These are phyloP conservation scores for Pogonocherus hispidulus DNA, from an alignment of 2,888 invertebrate species.

Conservation along the genomic window DNA sequence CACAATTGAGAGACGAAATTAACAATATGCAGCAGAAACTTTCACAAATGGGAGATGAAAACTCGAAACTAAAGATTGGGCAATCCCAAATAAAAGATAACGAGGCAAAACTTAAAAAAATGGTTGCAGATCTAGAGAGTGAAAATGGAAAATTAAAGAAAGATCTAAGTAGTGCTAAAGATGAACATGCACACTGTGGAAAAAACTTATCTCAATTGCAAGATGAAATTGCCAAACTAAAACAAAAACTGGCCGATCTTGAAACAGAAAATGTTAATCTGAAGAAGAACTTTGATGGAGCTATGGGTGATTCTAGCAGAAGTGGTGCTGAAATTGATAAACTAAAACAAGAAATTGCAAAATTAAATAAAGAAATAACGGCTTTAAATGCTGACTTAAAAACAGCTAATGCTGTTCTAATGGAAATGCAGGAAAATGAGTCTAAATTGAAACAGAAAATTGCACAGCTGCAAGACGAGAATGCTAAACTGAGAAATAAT, in stretches of 20 bases:
- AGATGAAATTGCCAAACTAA: conserved; percentile 49
- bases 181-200: conserved; percentile 3
- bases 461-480: conserved; percentile 51
- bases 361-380: conserved; percentile 51
- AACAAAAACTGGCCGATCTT: conserved; percentile 34
- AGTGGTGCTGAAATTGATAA: conserved; percentile 43
- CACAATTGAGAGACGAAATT: background rate
- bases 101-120: conserved; percentile 39
- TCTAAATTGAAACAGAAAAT: conserved; percentile 52
- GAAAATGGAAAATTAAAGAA: conserved; percentile 52
- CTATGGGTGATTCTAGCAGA: conserved; percentile 48
- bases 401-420: conserved; percentile 20
- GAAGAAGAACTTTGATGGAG: conserved; percentile 41
- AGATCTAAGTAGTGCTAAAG: conserved; percentile 42
- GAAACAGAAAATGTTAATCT: conserved; percentile 41
- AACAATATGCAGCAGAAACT: conserved; percentile 3
- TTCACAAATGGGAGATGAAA: conserved; percentile 35
- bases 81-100: conserved; percentile 35
- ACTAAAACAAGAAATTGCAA: conserved; percentile 44
- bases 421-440: conserved; percentile 43
- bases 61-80: conserved; percentile 44
- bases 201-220: conserved; percentile 34
- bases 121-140: conserved; percentile 41
- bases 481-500: conserved; percentile 38
- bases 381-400: conserved; percentile 40